Evolutionary conservation across 2,888 invertebrate species (phyloP).

Genomic region (Drosophila niveifrons): DNA sequence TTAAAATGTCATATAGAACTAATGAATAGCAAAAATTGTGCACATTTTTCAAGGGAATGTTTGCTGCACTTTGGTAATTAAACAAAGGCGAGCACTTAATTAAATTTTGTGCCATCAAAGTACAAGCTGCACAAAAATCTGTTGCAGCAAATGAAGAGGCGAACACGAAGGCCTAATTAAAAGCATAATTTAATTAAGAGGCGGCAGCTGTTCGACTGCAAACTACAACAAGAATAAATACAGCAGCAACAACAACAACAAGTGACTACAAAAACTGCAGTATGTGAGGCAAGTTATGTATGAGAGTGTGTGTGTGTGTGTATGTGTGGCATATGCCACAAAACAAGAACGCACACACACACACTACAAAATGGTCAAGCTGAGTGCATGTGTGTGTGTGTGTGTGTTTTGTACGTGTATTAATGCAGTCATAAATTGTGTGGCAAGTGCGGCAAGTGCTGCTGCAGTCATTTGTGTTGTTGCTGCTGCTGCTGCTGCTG

Average conservation of each 20-base stretch:
- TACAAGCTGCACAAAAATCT: conserved; percentile 37
- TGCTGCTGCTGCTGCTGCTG: conserved; percentile 27
- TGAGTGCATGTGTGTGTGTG: conserved; percentile 18
- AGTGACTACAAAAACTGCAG: conserved; percentile 25
- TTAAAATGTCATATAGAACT: conserved; percentile 1
- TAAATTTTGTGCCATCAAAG: conserved; percentile 45
- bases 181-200: conserved; percentile 78
- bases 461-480: conserved; percentile 45
- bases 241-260: conserved; percentile 30
- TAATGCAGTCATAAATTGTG: conserved; percentile 78
- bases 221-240: conserved; percentile 30
- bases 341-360: conserved; percentile 60
- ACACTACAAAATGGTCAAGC: conserved; percentile 44
- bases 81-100: conserved; percentile 51
- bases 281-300: conserved; percentile 42
- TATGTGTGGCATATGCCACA: conserved; percentile 71
- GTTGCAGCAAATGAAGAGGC: conserved; percentile 53
- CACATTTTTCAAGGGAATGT: conserved; percentile 14
- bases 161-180: conserved; percentile 71
- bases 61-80: conserved; percentile 30
- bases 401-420: conserved; percentile 36
- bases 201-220: conserved; percentile 53
- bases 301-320: conserved; percentile 30
- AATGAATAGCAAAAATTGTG: conserved; percentile 21
- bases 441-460: conserved; percentile 64